Conservation (phyloP, 2,797 vertebrate genomes). For the Morelia viridis region DNA sequence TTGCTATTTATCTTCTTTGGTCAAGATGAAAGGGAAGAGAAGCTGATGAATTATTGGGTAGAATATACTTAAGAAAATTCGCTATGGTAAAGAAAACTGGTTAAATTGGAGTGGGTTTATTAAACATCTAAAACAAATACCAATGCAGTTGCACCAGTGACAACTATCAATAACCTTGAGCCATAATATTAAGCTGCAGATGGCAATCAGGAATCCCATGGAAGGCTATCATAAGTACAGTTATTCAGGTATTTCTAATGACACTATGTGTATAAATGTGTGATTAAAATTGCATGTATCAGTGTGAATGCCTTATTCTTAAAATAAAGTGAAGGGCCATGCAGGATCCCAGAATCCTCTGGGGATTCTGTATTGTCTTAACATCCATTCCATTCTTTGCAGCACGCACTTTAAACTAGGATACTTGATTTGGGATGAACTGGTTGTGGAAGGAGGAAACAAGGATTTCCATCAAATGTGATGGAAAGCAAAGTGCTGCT, state of each 20-base stretch:
- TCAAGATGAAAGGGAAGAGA: constrained; percentile 31
- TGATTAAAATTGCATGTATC: neutral
- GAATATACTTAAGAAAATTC: neutral
- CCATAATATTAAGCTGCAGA: neutral
- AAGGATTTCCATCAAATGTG: neutral
- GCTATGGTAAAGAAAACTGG: neutral
- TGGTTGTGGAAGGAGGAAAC: neutral
- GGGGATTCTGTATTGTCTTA: neutral
- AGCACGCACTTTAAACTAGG: neutral
- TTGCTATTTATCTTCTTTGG: constrained; percentile 29
- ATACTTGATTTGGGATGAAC: neutral
- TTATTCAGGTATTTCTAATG: neutral
- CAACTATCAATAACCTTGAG: neutral
- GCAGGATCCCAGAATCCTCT: neutral
- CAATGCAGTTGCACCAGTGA: neutral
- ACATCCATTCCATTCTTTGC: neutral
- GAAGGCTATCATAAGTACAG: neutral
- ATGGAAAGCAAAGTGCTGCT: neutral
- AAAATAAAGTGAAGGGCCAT: neutral
- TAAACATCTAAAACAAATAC: neutral
- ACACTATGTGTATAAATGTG: neutral
- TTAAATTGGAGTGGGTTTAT: neutral
- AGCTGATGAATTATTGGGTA: constrained; percentile 1
- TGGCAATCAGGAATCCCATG: neutral
- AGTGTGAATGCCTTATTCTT: neutral